Conservation (phyloP, 2,113 vertebrate species). For the Boulengeromyrus knoepffleri region DNA sequence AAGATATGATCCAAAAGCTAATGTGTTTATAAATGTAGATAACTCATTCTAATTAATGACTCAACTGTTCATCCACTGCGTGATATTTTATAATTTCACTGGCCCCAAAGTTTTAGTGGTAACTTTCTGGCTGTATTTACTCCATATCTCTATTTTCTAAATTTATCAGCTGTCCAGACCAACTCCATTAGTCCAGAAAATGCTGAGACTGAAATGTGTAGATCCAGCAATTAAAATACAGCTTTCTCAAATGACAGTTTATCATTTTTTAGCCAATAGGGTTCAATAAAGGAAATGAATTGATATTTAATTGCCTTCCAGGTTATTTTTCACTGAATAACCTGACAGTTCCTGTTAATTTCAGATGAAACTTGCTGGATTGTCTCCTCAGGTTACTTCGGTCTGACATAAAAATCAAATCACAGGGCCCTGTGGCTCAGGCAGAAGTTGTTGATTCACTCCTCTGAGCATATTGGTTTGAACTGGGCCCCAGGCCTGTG, state of each 20-base stretch:
- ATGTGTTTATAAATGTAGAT: background rate
- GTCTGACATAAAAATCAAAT: background rate
- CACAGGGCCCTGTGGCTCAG: background rate
- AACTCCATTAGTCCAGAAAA: background rate
- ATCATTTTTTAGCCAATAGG: background rate
- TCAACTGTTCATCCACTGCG: background rate
- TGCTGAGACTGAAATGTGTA: background rate
- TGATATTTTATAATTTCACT: background rate
- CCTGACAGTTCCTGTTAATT: background rate
- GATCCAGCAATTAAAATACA: background rate
- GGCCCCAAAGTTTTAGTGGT: background rate
- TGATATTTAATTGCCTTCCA: background rate
- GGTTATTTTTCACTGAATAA: background rate
- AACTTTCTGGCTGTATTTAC: background rate
- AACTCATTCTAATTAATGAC: background rate
- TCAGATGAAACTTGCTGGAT: background rate
- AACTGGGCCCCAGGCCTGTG: background rate
- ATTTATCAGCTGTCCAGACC: background rate
- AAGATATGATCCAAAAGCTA: background rate
- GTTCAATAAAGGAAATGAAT: constrained; percentile 2
- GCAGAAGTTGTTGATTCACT: background rate
- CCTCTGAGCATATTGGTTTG: background rate
- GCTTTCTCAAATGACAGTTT: background rate
- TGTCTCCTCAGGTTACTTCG: background rate
- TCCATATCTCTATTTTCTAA: background rate